Evolutionary conservation across 2,797 vertebrate genomes (phyloP).

Genomic region (Distichodus sexfasciatus): DNA sequence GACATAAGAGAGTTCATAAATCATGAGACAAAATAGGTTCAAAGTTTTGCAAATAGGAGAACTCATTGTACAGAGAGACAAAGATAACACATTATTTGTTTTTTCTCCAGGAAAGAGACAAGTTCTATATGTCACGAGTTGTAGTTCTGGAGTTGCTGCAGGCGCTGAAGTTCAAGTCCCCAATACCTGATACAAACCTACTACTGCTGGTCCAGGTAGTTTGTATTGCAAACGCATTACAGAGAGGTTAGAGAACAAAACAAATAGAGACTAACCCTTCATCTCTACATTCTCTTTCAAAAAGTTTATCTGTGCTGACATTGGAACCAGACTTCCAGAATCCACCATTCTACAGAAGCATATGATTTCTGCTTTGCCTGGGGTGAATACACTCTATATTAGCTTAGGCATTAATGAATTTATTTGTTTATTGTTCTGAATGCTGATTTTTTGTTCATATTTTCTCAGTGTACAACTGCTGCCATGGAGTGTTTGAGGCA

Average conservation of each 20-base stretch:
- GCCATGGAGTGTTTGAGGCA: conserved; percentile 98
- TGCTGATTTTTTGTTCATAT: conserved; percentile 34
- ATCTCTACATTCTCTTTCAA: conserved; percentile 40
- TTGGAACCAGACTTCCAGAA: conserved; percentile 92
- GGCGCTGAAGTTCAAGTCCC: conserved; percentile 96
- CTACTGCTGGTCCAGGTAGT: conserved; percentile 94
- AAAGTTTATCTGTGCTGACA: conserved; percentile 98
- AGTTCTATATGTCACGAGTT: conserved; percentile 97
- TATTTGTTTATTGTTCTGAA: background rate
- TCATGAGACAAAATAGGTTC: background rate
- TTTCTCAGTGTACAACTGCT: conserved; percentile 89
- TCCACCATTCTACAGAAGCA: conserved; percentile 98
- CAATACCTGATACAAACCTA: conserved; percentile 94
- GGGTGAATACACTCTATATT: conserved; percentile 76
- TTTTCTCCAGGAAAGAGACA: conserved; percentile 89
- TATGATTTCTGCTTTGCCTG: conserved; percentile 92
- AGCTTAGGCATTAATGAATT: too few species aligned
- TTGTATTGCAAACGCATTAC: background rate
- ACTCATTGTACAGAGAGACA: background rate
- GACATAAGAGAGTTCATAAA: background rate
- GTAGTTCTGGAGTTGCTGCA: conserved; percentile 95
- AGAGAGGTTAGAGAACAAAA: background rate
- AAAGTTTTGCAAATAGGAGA: background rate
- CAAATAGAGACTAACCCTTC: background rate
- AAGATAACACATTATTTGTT: background rate